Evolutionary conservation across 2,888 invertebrate species (phyloP).

Genomic region (Meloe dianella): DNA sequence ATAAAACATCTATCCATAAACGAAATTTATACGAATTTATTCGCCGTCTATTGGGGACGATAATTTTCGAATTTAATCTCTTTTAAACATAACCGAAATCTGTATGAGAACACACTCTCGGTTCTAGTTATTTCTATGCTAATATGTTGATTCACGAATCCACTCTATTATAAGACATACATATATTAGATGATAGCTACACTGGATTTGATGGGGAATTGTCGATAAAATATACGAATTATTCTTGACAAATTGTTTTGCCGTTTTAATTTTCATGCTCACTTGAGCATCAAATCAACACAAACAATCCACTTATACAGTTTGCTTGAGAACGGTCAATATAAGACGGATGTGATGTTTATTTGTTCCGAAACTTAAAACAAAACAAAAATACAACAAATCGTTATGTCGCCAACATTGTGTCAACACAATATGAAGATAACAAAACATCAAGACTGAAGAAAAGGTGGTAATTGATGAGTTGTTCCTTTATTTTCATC

Average conservation of each 20-base stretch:
- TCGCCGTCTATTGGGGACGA: not conserved
- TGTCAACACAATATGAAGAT: not conserved
- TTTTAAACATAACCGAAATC: not conserved
- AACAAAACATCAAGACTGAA: not conserved
- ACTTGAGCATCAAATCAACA: constrained; percentile 10
- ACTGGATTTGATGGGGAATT: too few species aligned
- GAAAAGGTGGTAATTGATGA: not conserved
- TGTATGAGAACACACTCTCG: not conserved
- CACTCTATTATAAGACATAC: not conserved
- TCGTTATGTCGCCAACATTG: not conserved
- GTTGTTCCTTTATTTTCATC: too few species aligned
- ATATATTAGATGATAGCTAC: not conserved
- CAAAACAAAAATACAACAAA: not conserved
- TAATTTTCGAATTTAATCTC: not conserved
- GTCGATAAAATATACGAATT: too few species aligned
- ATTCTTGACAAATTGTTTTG: not conserved
- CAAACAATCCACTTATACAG: constrained; percentile 9
- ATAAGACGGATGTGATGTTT: not conserved
- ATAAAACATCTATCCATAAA: not conserved
- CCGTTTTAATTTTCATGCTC: constrained; percentile 14
- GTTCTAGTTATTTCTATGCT: constrained; percentile 12
- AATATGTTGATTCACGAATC: constrained; percentile 1
- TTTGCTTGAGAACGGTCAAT: not conserved
- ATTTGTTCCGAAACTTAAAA: not conserved
- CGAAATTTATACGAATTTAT: too few species aligned